Base-by-base conservation (phyloP, 2,888 invertebrate genomes). In the Biston betularia region DNA sequence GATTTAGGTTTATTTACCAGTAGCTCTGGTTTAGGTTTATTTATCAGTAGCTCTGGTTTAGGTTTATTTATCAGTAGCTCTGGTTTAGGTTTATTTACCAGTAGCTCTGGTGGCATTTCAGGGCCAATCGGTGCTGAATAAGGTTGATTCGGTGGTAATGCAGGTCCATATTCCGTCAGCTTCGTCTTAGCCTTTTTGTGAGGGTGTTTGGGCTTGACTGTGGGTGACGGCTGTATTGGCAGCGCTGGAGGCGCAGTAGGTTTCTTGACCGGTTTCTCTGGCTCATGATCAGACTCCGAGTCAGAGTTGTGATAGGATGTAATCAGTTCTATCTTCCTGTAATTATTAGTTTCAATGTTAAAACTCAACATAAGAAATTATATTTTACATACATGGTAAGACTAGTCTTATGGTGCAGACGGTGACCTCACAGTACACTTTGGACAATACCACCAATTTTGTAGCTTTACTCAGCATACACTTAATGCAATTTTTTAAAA, bases 291-390 rank as follows among this genome's bases (percentile, higher is more conserved):
- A 0, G 94, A 94, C 58, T 94, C 94, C 0, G 94, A 94, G 62
- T 94, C 94, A 0, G 94, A 94, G 73, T 94, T 89, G 78, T 91
- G 88, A 74, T 92, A 95, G 35, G 94, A 94, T 24, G 95, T 95
- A 63, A 95, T 95, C 48, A 95, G 79, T 83, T 95, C 95, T 73
- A 95, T 95, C 90, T 93, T 94, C 65, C 95, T 95, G 88, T 24
- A 85, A 82, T 5, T 8, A 11, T 15, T 12, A 49, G 24, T 5
- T 7, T 44, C 0, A 15, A 45, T 42, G 42, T 42, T 42, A 42
- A 11, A 42, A 11, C 44, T 14, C 8, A n/a, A n/a, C 44, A 44
- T 24, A 24, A 3, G 1, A 24, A 24, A 24, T 24, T 24, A 24
- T 24, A 24, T 24, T 24, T 24, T 24, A 24, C 24, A 24, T 24